These are phyloP conservation scores for Mionectes olivaceus DNA, from an alignment of 2,797 vertebrate genomes.

Conservation along the genomic window DNA sequence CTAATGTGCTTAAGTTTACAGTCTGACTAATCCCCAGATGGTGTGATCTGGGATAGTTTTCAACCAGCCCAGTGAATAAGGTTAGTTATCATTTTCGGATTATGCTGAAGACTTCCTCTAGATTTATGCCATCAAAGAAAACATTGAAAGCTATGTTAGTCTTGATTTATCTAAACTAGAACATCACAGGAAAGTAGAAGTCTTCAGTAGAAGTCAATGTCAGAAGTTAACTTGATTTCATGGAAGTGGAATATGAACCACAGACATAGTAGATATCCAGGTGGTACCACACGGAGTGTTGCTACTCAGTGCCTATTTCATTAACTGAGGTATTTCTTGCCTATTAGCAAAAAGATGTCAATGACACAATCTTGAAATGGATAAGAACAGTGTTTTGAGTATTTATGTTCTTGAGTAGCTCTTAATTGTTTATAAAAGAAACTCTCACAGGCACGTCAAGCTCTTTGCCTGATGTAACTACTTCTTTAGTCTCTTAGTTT, in stretches of 20 bases:
- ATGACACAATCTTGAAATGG: neutral
- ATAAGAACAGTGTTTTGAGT: neutral
- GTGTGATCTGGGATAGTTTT: neutral
- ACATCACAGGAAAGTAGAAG: neutral
- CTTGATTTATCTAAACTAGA: neutral
- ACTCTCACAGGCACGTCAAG: neutral
- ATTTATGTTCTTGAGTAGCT: neutral
- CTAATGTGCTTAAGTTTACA: neutral
- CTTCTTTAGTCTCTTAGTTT: neutral
- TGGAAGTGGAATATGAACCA: neutral
- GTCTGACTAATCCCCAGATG: neutral
- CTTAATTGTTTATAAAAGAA: neutral
- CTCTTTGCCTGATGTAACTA: neutral
- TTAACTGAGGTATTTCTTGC: neutral
- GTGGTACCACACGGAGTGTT: neutral
- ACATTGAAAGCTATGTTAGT: neutral
- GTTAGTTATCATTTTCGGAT: neutral
- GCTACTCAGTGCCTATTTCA: neutral
- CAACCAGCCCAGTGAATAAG: neutral
- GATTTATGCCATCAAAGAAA: neutral
- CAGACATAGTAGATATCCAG: neutral
- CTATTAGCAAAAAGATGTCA: neutral
- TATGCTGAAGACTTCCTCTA: neutral
- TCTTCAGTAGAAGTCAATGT: neutral
- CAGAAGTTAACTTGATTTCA: neutral